These are phyloP conservation scores for Escarpia spicata DNA, from an alignment of 2,888 invertebrate genomes.

Conservation along the genomic window DNA sequence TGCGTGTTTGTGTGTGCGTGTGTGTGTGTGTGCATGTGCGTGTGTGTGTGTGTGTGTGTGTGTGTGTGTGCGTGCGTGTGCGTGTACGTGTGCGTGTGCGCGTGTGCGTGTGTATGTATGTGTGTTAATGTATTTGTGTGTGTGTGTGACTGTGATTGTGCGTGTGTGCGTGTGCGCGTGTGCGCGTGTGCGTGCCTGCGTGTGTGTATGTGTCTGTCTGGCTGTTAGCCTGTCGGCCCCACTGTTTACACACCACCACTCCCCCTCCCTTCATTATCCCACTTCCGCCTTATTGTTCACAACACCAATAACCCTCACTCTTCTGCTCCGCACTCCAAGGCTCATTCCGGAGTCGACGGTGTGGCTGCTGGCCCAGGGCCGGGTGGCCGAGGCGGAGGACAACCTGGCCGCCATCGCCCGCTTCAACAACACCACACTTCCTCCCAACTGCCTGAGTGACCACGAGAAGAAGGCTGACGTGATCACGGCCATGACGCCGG, in stretches of 20 bases:
- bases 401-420: constrained; percentile 41
- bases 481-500: not conserved
- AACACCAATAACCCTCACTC: not conserved
- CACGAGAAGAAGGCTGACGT: constrained; percentile 23
- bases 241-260: not conserved
- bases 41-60: no score
- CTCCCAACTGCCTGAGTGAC: constrained; percentile 38
- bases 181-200: no score
- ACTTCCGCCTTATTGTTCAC: not conserved
- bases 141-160: no score
- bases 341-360: constrained; percentile 44
- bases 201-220: not conserved
- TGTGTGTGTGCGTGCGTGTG: no score
- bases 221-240: not conserved
- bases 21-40: no score
- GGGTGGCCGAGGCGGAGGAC: constrained; percentile 41
- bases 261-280: not conserved
- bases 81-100: no score
- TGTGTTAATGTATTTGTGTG: no score
- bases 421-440: constrained; percentile 39
- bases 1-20: no score
- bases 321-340: constrained; percentile 29
- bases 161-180: no score
- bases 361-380: constrained; percentile 43
- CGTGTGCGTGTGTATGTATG: no score